Base-by-base conservation (phyloP, 2,797 vertebrate species). In the Crax fasciolata region DNA sequence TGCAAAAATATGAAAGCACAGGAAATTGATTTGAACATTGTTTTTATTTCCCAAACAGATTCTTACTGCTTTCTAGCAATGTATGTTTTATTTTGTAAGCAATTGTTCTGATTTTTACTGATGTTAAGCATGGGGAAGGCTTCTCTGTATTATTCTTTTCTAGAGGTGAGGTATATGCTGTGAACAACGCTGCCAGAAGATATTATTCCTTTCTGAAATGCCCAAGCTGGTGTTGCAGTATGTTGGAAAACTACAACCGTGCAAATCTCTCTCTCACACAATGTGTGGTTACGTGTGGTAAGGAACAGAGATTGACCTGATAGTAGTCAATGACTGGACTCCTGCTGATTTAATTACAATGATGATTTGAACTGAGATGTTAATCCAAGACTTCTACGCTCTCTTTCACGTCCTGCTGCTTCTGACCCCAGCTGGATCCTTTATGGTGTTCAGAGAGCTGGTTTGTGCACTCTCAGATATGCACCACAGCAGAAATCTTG, bases 281-380 rank as follows among this genome's bases (percentile, higher is more conserved):
- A 15, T 4, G 9, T 46, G 4, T 49, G 38, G 11, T 61, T 62
- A 27, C 0, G 0, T 13, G 12, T 19, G 23, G 19, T 48, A 43
- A 51, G 25, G 3, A 2, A 15, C 17, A 73, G 74, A 79, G 39
- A 8, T 39, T 52, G 67, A 65, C 38, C 46, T 66, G 19, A 17
- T 52, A 41, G 32, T n/a, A 43, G 19, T 15, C 20, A 10, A 4
- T 57, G 59, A 35, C 20, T 18, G 46, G 46, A 28, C 24, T 79
- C 67, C 25, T 62, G 23, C 9, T 39, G 7, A 13, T 61, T 67
- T 57, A 8, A 11, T 57, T 63, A 48, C 0, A 0, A 32, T 17
- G 58, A 17, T 24, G 35, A 21, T 79, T 83, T 75, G 38, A 61
- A 7, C 28, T 57, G 52, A 70, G 41, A 11, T 62, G 10, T 57